Conservation (phyloP, 2,888 invertebrate species). For the Abscondita cerata region DNA sequence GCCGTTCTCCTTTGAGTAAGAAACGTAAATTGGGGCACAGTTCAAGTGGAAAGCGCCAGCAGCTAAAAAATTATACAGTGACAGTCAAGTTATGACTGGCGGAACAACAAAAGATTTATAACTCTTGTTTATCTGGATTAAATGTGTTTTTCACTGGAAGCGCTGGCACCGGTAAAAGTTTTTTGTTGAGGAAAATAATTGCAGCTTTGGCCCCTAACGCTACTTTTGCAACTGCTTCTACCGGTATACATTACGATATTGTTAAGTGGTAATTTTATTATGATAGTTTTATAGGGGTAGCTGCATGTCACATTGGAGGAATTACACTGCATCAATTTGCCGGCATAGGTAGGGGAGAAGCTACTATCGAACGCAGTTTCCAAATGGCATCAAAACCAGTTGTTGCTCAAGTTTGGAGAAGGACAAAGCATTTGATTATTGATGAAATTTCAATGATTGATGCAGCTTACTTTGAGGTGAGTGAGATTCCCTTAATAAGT, state of each 20-base stretch:
- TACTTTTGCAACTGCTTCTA: slow-evolving; percentile 93
- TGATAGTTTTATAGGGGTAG: slow-evolving; percentile 67
- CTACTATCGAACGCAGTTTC: slow-evolving; percentile 72
- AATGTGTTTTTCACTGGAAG: slow-evolving; percentile 93
- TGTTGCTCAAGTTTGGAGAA: slow-evolving; percentile 75
- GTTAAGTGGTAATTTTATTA: neutral
- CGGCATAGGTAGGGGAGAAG: slow-evolving; percentile 85
- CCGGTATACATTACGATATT: slow-evolving; percentile 60
- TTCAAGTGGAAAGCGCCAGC: slow-evolving; percentile 62
- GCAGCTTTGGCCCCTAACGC: slow-evolving; percentile 88
- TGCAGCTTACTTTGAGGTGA: slow-evolving; percentile 84
- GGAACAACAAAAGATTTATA: slow-evolving; percentile 74
- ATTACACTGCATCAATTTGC: slow-evolving; percentile 94
- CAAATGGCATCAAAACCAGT: slow-evolving; percentile 71
- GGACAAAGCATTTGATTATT: slow-evolving; percentile 88
- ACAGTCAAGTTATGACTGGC: slow-evolving; percentile 64
- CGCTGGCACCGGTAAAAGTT: slow-evolving; percentile 95
- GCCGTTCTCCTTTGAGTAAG: slow-evolving; percentile 72
- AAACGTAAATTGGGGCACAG: slow-evolving; percentile 64
- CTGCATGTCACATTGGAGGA: slow-evolving; percentile 93
- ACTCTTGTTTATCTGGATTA: slow-evolving; percentile 77
- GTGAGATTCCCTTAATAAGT: too few relatives aligned
- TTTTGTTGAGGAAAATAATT: slow-evolving; percentile 82
- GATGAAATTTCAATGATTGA: slow-evolving; percentile 98
- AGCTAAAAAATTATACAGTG: slow-evolving; percentile 67